Evolutionary conservation across 2,888 invertebrate genomes (phyloP).

Genomic region (Ligdia adustata): DNA sequence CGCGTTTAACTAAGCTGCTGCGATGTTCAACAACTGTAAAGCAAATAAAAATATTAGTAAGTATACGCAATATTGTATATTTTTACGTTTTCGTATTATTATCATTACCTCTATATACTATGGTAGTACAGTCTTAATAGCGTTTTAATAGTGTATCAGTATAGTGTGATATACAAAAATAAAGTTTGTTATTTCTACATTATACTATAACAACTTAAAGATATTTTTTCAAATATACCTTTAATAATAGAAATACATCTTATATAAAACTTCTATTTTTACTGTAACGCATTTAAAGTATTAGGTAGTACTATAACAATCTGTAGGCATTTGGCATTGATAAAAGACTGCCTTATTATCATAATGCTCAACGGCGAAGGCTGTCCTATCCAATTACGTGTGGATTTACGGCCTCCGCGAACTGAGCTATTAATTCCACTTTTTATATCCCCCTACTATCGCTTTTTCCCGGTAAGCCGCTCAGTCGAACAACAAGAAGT

Average conservation of each 20-base stretch:
- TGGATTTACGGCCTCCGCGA: slow-evolving; percentile 44
- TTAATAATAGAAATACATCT: slow-evolving; percentile 16
- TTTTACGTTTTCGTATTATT: no score
- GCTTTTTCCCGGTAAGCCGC: slow-evolving; percentile 29
- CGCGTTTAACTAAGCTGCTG: no score
- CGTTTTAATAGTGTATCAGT: no score
- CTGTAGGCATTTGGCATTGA: slow-evolving; percentile 35
- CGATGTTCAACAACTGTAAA: no score
- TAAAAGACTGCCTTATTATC: slow-evolving; percentile 37
- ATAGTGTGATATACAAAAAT: no score
- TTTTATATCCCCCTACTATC: slow-evolving; percentile 35
- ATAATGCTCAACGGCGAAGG: slow-evolving; percentile 33
- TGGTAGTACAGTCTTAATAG: no score
- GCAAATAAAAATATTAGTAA: no score
- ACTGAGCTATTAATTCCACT: slow-evolving; percentile 43
- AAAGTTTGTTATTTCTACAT: no score
- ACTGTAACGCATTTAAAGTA: slow-evolving; percentile 25
- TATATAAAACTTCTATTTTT: slow-evolving; percentile 27
- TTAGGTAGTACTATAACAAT: no score
- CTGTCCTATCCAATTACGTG: slow-evolving; percentile 44
- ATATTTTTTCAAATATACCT: no score
- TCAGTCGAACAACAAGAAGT: slow-evolving; percentile 33
- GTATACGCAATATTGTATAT: no score
- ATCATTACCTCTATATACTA: no score
- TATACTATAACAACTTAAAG: slow-evolving; percentile 18